Conservation (phyloP, 1,140 invertebrate species). For the Hydropsyche tenuis region DNA sequence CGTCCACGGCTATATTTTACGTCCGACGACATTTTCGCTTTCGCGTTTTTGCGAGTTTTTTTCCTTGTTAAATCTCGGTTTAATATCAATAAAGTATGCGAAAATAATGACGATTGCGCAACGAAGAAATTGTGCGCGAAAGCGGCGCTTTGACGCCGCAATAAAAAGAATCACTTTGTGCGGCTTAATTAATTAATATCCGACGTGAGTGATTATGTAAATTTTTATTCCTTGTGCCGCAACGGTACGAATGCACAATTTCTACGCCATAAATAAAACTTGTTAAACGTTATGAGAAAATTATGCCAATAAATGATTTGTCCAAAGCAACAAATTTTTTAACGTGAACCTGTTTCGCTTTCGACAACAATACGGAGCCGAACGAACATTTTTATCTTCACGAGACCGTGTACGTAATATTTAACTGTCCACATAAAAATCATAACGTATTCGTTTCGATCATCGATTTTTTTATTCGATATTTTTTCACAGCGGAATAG, state of each 20-base stretch:
- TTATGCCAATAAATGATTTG: constrained; percentile 20
- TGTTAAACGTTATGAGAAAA: constrained; percentile 18
- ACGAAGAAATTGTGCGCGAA: neutral
- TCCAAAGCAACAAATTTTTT: constrained; percentile 20
- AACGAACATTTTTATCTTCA: constrained; percentile 1
- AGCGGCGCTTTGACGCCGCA: neutral
- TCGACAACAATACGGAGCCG: constrained; percentile 9
- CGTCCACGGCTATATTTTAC: neutral
- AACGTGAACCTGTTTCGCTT: constrained; percentile 18
- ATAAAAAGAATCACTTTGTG: neutral
- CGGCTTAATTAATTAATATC: constrained; percentile 10
- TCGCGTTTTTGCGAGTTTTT: too few relatives aligned
- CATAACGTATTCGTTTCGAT: constrained; percentile 4
- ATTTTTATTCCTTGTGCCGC: neutral
- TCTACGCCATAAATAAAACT: constrained; percentile 12
- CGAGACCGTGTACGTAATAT: constrained; percentile 6
- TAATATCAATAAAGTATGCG: too few relatives aligned
- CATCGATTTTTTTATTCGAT: neutral
- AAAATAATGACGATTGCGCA: too few relatives aligned
- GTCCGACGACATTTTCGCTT: too few relatives aligned
- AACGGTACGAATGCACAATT: neutral
- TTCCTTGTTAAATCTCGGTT: too few relatives aligned
- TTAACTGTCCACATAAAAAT: constrained; percentile 21
- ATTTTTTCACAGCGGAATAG: neutral
- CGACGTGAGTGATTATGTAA: neutral